phyloP scores from a whole-genome alignment of 2,888 invertebrate genomes.

The Cantharis rufa region DNA sequence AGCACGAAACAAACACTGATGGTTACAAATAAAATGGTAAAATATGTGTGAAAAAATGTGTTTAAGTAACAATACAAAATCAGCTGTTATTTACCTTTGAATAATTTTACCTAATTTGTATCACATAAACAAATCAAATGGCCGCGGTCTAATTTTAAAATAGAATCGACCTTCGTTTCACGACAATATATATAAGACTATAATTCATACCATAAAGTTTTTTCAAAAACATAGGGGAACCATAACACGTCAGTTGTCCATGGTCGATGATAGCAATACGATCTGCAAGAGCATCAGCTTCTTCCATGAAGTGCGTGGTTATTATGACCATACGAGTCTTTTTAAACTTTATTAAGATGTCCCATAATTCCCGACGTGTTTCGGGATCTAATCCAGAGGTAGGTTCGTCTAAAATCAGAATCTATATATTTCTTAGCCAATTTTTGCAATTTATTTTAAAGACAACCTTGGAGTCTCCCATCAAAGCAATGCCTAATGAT shows the following conservation, averaged over 20 bases:
- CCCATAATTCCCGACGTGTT: slow-evolving; percentile 86
- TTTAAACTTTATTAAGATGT: slow-evolving; percentile 66
- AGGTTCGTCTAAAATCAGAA: slow-evolving; percentile 76
- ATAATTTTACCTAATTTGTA: no score
- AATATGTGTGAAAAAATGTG: no score
- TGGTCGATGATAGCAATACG: not conserved
- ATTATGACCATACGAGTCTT: slow-evolving; percentile 78
- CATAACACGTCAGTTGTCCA: not conserved
- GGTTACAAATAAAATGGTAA: no score
- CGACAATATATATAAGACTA: no score
- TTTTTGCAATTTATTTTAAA: not conserved
- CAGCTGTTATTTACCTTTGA: no score
- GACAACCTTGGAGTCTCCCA: slow-evolving; percentile 68
- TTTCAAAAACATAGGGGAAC: slow-evolving; percentile 61
- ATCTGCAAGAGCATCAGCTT: slow-evolving; percentile 72
- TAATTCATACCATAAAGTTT: slow-evolving; percentile 58
- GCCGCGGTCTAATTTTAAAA: no score
- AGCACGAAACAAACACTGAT: no score
- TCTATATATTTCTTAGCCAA: slow-evolving; percentile 42
- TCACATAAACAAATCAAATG: no score
- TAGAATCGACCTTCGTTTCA: no score
- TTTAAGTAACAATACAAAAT: no score
- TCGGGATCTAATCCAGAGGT: slow-evolving; percentile 92
- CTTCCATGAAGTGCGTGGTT: slow-evolving; percentile 95
- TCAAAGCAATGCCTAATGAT: slow-evolving; percentile 82